phyloP scores from a whole-genome alignment of 2,888 invertebrate species.

The Gryllus longicercus region DNA sequence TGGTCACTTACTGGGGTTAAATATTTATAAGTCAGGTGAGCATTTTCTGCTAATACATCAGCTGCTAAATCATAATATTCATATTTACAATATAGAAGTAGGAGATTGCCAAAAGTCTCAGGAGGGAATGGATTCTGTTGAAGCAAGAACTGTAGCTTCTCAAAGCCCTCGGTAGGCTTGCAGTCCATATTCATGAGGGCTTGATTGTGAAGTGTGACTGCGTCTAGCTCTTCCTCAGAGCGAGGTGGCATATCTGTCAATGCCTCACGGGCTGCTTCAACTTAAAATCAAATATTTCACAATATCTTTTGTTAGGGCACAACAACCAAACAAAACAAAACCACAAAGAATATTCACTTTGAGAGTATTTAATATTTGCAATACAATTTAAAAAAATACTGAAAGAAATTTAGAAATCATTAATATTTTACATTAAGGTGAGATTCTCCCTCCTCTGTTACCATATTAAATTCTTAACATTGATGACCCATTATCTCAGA shows the following conservation, averaged over 20 bases:
- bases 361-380: no score
- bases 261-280: slow-evolving; percentile 82
- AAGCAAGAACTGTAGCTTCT: slow-evolving; percentile 87
- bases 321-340: no score
- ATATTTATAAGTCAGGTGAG: slow-evolving; percentile 92
- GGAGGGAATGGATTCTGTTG: slow-evolving; percentile 96
- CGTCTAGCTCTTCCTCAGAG: slow-evolving; percentile 94
- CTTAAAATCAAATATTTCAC: slow-evolving; percentile 46
- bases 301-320: neutral
- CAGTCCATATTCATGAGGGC: slow-evolving; percentile 87
- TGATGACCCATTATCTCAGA: no score
- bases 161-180: slow-evolving; percentile 89
- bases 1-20: slow-evolving; percentile 68
- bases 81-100: slow-evolving; percentile 93
- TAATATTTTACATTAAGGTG: no score
- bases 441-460: no score
- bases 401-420: no score
- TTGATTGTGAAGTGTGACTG: slow-evolving; percentile 95
- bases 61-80: slow-evolving; percentile 97
- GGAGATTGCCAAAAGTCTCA: slow-evolving; percentile 93
- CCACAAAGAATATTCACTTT: no score
- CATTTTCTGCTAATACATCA: slow-evolving; percentile 95
- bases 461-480: no score
- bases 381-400: no score
- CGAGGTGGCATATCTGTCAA: slow-evolving; percentile 87